Evolutionary conservation across 2,797 vertebrate species (phyloP), one percentile per base, ranked within the genome.

Genomic region (Meriones psammophilus): DNA sequence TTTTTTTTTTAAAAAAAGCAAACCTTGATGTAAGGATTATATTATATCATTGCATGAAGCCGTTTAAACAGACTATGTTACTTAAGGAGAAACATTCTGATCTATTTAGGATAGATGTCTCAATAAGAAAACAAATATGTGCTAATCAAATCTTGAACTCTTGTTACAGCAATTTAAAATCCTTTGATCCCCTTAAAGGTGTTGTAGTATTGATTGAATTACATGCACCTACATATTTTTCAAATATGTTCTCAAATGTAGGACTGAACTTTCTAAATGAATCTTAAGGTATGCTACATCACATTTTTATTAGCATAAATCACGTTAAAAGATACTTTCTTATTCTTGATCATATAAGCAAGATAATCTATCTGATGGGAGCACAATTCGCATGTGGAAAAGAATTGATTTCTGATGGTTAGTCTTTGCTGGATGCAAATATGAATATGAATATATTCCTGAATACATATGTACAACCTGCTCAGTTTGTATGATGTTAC

Each of bases 311-410:
- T 95, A 96, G 79, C 76, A 97, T 97, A 98, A 97, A 95, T 98
- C 89, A 93, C 96, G 97, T 92, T 97, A 97, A 97, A 93, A 39
- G 83, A 95, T 97, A 87, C 95, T 97, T 98, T 96, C 80, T 96
- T 68, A 96, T 93, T 94, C 96, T 98, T 98, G 98, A 60, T 50
- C 96, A 96, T 94, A 94, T 64, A 98, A 60, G 60, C 8, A 77
- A 76, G 50, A 39, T 88, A n/a, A 83, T 83, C 78, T 54, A 76
- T 60, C 18, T 50, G 26, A 54, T 54, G 14, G 12, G 6, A 68
- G 97, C 83, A 89, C 97, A 98, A 98, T 98, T 98, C 91, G 95
- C 96, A 96, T 96, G 96, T 80, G 87, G 94, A 98, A 98, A 97
- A 98, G 26, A 78, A 98, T 95, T 97, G 46, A 50, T 50, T 50